Percentiles rank a stretch among this genome's conserved stretches.
Conservation (phyloP, 2,888 invertebrate species). For the Hemaris fuciformis region DNA sequence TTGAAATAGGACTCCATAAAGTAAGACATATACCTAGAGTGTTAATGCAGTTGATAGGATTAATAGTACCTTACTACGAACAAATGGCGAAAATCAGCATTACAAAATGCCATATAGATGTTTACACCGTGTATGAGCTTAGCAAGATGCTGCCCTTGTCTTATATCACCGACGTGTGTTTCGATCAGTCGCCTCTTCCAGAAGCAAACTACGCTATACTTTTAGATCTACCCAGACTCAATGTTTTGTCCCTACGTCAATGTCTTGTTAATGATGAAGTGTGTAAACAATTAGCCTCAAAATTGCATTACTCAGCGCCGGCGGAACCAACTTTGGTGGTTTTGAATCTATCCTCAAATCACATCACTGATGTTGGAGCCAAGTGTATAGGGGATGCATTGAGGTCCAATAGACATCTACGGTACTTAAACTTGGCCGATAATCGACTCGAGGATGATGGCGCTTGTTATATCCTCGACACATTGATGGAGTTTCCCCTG, state of each 20-base stretch:
- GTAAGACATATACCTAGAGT: slow-evolving; percentile 31
- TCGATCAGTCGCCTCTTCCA: slow-evolving; percentile 43
- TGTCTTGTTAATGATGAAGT: slow-evolving; percentile 49
- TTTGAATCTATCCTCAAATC: slow-evolving; percentile 59
- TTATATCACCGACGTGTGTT: slow-evolving; percentile 45
- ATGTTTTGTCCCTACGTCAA: slow-evolving; percentile 44
- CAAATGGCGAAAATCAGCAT: slow-evolving; percentile 42
- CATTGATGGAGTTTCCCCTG: slow-evolving; percentile 48
- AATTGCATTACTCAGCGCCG: slow-evolving; percentile 32
- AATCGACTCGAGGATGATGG: slow-evolving; percentile 54
- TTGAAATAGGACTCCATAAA: slow-evolving; percentile 41
- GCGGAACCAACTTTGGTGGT: slow-evolving; percentile 40
- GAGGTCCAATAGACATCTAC: slow-evolving; percentile 56
- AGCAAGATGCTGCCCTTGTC: slow-evolving; percentile 41
- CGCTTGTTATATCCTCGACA: slow-evolving; percentile 40
- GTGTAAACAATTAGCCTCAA: slow-evolving; percentile 40
- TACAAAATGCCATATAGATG: slow-evolving; percentile 36
- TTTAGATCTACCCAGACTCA: slow-evolving; percentile 34
- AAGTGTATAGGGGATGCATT: slow-evolving; percentile 46
- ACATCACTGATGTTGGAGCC: slow-evolving; percentile 57
- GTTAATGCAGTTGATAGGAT: slow-evolving; percentile 42
- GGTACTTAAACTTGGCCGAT: slow-evolving; percentile 58
- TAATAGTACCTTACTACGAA: slow-evolving; percentile 35
- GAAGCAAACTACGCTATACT: slow-evolving; percentile 44
- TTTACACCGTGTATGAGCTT: slow-evolving; percentile 45